Conservation (phyloP, 1,140 invertebrate genomes). For the Aporrectodea caliginosa region DNA sequence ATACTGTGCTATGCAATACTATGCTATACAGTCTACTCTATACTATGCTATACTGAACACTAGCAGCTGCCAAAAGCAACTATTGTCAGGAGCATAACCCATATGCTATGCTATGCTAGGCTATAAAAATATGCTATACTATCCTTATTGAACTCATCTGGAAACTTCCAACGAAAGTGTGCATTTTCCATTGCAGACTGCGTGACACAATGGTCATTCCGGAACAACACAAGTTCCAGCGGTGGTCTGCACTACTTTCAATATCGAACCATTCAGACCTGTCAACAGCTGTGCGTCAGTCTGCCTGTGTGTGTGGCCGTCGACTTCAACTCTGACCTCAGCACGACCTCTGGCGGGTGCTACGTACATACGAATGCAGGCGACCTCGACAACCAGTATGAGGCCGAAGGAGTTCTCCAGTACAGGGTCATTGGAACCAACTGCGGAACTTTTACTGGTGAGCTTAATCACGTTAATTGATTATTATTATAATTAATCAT, state of each 20-base stretch:
- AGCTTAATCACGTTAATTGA: no score
- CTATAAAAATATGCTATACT: no score
- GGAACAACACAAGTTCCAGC: background rate
- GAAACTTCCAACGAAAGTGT: no score
- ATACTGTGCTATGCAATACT: no score
- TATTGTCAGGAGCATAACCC: no score
- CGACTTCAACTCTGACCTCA: conserved; percentile 14
- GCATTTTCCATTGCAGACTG: background rate
- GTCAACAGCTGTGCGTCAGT: conserved; percentile 9
- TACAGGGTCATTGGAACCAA: background rate
- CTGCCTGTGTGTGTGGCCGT: conserved; percentile 8
- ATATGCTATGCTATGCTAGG: no score
- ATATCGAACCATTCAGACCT: background rate
- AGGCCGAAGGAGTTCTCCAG: background rate
- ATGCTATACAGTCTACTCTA: no score
- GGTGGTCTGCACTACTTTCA: conserved; percentile 10
- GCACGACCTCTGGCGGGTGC: background rate
- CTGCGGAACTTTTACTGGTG: background rate
- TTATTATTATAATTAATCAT: no score
- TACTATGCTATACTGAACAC: no score
- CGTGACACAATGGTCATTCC: background rate
- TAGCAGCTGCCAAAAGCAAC: no score
- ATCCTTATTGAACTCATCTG: no score
- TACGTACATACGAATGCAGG: background rate
- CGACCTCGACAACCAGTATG: background rate